Evolutionary conservation across 1,140 invertebrate genomes (phyloP), one percentile per base, ranked within the genome.

Genomic region (Orussus abietinus): DNA sequence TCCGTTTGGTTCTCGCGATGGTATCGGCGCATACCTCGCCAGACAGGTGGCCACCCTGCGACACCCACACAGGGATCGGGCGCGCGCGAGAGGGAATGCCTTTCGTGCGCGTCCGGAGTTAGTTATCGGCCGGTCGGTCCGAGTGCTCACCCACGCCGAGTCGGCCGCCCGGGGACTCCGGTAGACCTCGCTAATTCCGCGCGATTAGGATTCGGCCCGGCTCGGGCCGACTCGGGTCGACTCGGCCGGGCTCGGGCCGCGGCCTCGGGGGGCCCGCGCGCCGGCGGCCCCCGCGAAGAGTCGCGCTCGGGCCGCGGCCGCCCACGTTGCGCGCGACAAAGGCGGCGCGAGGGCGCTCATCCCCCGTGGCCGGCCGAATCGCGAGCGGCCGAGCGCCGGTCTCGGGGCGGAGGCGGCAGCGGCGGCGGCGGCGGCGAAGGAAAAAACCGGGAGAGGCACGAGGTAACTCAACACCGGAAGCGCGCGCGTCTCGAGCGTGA

Each of bases 391-490:
- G n/a, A n/a, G n/a, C n/a, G n/a, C n/a, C n/a, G n/a, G n/a, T n/a
- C n/a, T n/a, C n/a, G n/a, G 47, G 37, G 20, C 22, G 34, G 18
- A 37, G 15, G 37, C 44, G 19, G 25, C 30, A 15, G 20, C 25
- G 18, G 36, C 14, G 25, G 17, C 13, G 33, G 18, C 31, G 42
- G 47, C 36, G 39, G 38, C 46, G 45, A 50, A 44, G 43, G 45
- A 43, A n/a, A n/a, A n/a, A 25, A 25, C 6, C 6, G 22, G n/a
- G 42, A 44, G 25, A 45, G 31, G 51, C 50, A 57, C 53, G 46
- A 61, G 59, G 70, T 73, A 73, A 73, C 69, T 61, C 59, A 70
- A 73, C 66, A 73, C 70, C 70, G 70, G 70, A 73, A 73, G 70
- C 66, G n/a, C n/a, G n/a, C n/a, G n/a, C n/a, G 69, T 69, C 69